Evolutionary conservation across 2,113 vertebrate genomes (phyloP).

Genomic region (Heloderma charlesbogerti): DNA sequence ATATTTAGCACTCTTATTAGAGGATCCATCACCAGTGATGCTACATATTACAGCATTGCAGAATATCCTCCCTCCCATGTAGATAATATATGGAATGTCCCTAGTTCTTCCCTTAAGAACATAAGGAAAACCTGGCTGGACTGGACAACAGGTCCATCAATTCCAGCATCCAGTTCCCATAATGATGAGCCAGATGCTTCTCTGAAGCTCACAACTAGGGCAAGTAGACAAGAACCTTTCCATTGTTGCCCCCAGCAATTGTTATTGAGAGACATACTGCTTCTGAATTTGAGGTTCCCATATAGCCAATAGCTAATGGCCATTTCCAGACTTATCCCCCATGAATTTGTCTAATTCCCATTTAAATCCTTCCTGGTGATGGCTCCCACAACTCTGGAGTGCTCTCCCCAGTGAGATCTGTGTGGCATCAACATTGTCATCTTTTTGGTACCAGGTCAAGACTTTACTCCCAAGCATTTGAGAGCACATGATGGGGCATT

Average conservation of each 20-base stretch:
- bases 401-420: no score
- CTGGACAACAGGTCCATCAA: neutral
- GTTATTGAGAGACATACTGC: neutral
- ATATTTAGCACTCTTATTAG: neutral
- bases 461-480: no score
- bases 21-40: neutral
- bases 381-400: no score
- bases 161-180: no score
- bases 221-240: neutral
- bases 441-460: no score
- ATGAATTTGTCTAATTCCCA: neutral
- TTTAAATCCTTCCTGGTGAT: neutral
- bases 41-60: neutral
- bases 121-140: neutral
- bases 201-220: neutral
- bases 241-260: neutral
- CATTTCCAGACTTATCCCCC: neutral
- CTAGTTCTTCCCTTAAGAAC: neutral
- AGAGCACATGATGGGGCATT: no score
- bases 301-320: neutral
- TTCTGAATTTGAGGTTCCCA: neutral
- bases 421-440: no score
- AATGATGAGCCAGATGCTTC: no score
- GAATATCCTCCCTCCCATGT: neutral
- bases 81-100: neutral